Conservation (phyloP, 1,140 invertebrate species). For the Neodiprion lecontei region DNA sequence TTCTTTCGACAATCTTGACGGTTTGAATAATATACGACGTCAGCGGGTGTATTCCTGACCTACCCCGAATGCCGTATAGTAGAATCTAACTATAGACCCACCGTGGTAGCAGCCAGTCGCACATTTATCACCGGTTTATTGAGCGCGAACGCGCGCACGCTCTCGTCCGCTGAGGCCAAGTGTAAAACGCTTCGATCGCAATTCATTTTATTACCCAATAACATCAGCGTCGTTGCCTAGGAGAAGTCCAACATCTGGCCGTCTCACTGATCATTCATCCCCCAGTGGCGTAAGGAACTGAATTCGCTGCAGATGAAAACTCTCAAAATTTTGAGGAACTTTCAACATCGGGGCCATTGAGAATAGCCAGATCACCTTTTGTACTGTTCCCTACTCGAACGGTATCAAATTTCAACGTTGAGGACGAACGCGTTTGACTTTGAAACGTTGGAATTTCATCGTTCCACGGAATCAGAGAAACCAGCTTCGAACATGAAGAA, state of each 20-base stretch:
- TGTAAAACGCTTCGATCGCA: not conserved
- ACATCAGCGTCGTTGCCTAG: not conserved
- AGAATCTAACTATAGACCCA: not conserved
- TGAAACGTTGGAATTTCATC: no score
- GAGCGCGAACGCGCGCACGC: not conserved
- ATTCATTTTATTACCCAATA: constrained; percentile 1
- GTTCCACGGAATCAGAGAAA: no score
- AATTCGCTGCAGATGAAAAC: no score
- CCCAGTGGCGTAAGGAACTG: no score
- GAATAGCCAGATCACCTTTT: no score
- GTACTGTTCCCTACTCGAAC: no score
- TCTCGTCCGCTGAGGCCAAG: constrained; percentile 3
- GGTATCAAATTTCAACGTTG: no score
- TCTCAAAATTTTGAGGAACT: no score
- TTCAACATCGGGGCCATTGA: no score
- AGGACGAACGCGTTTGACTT: no score
- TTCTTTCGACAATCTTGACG: not conserved
- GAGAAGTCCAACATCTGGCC: not conserved
- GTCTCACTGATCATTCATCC: not conserved
- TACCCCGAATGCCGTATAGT: not conserved
- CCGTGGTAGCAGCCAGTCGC: not conserved
- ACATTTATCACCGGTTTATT: constrained; percentile 5
- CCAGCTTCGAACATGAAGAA: no score
- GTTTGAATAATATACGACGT: no score
- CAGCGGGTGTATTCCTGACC: not conserved